phyloP scores from a whole-genome alignment of 1,140 invertebrate genomes.

The Sarcophaga bullata region DNA sequence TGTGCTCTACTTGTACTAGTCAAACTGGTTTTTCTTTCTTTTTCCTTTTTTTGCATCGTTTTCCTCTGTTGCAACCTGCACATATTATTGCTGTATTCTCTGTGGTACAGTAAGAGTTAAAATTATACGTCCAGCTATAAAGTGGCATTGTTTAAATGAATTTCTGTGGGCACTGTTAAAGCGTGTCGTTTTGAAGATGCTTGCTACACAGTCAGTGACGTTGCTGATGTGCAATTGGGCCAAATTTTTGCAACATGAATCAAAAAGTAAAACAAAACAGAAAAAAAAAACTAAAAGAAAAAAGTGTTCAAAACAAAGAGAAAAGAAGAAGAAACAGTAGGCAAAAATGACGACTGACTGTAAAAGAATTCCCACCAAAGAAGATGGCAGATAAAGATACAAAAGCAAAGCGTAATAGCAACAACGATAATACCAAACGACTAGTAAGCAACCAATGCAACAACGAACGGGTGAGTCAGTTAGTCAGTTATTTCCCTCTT shows the following conservation, averaged over 20 bases:
- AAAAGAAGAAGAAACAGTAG: background rate
- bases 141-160: too few relatives aligned
- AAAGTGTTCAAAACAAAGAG: too few relatives aligned
- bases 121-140: too few relatives aligned
- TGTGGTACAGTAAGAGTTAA: background rate
- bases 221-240: conserved; percentile 13
- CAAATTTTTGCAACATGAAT: conserved; percentile 6
- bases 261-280: background rate
- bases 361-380: conserved; percentile 21
- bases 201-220: background rate
- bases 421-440: background rate
- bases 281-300: too few relatives aligned
- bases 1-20: conserved; percentile 23
- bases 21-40: conserved; percentile 5
- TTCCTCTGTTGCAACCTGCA: background rate
- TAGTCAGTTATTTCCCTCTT: background rate
- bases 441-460: background rate
- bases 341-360: background rate
- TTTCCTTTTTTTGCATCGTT: background rate
- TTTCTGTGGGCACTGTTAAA: too few relatives aligned
- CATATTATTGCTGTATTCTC: background rate
- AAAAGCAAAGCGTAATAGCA: background rate
- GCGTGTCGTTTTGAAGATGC: background rate
- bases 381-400: conserved; percentile 23
- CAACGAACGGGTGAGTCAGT: background rate